phyloP scores from a whole-genome alignment of 2,888 invertebrate genomes.

The Balanococcus diminutus region DNA sequence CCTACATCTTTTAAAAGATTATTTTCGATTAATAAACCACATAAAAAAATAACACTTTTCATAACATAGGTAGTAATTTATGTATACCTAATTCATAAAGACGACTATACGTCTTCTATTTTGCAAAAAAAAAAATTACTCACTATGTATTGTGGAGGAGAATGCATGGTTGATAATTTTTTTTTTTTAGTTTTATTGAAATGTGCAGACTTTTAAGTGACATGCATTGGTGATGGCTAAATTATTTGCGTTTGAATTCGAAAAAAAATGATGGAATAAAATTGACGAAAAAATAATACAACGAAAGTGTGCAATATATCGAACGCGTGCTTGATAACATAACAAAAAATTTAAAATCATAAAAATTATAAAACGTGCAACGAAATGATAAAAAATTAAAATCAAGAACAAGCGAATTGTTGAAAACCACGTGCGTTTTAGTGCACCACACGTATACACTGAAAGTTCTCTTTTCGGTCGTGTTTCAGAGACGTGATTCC shows the following conservation, averaged over 20 bases:
- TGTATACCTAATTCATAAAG: not conserved
- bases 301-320: slow-evolving; percentile 43
- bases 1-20: not conserved
- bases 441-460: slow-evolving; percentile 52
- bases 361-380: slow-evolving; percentile 12
- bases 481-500: slow-evolving; percentile 8
- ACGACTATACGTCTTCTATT: slow-evolving; percentile 18
- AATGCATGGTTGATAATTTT: slow-evolving; percentile 31
- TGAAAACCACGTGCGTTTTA: slow-evolving; percentile 45
- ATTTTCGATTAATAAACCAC: not conserved
- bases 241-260: slow-evolving; percentile 16
- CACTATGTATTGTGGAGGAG: slow-evolving; percentile 47
- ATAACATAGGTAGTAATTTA: no score
- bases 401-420: not conserved
- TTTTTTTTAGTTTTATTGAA: not conserved
- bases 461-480: slow-evolving; percentile 29
- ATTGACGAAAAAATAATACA: slow-evolving; percentile 32
- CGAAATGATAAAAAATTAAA: slow-evolving; percentile 33
- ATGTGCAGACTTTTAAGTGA: slow-evolving; percentile 37
- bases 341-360: slow-evolving; percentile 37
- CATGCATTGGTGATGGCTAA: slow-evolving; percentile 42
- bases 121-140: slow-evolving; percentile 31
- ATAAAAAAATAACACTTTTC: not conserved
- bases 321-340: slow-evolving; percentile 17
- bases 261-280: slow-evolving; percentile 8